Percentiles rank a stretch among this genome's conserved stretches.
Evolutionary conservation across 1,140 invertebrate species (phyloP).

Genomic region (Plectus sambesii): DNA sequence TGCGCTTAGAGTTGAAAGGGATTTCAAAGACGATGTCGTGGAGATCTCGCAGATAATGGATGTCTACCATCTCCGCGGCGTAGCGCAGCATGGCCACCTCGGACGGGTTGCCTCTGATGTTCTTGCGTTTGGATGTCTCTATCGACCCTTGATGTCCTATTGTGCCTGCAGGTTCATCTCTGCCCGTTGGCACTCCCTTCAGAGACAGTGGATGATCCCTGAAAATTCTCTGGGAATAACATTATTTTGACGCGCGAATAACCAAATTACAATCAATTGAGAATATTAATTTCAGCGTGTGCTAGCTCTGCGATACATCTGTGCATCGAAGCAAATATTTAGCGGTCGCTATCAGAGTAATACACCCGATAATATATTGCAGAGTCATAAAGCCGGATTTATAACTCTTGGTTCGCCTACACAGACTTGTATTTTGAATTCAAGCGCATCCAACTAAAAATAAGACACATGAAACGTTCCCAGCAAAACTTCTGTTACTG

Average conservation of each 20-base stretch:
- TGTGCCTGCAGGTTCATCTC: constrained; percentile 27
- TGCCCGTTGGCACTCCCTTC: constrained; percentile 34
- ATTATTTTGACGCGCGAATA: constrained; percentile 10
- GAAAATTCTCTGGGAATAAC: too few species aligned
- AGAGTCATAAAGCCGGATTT: too few species aligned
- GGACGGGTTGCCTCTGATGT: constrained; percentile 31
- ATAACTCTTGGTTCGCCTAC: too few species aligned
- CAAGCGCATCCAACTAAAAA: too few species aligned
- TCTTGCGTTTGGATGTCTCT: constrained; percentile 17
- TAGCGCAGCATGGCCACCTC: constrained; percentile 28
- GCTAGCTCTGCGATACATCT: too few species aligned
- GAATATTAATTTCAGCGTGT: too few species aligned
- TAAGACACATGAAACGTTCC: too few species aligned
- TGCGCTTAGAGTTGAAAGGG: constrained; percentile 41
- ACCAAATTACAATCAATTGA: constrained; percentile 16
- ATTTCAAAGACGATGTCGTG: constrained; percentile 34
- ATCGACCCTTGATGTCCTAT: constrained; percentile 22
- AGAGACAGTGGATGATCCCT: constrained; percentile 18
- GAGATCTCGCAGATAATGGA: constrained; percentile 17
- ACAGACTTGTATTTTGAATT: too few species aligned
- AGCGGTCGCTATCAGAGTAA: too few species aligned
- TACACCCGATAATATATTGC: too few species aligned
- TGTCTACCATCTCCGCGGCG: constrained; percentile 20
- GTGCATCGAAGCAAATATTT: too few species aligned
- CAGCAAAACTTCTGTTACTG: constrained; percentile 7